These are phyloP conservation scores for Brachyalestes nurse DNA, from an alignment of 2,797 vertebrate species.

Conservation along the genomic window DNA sequence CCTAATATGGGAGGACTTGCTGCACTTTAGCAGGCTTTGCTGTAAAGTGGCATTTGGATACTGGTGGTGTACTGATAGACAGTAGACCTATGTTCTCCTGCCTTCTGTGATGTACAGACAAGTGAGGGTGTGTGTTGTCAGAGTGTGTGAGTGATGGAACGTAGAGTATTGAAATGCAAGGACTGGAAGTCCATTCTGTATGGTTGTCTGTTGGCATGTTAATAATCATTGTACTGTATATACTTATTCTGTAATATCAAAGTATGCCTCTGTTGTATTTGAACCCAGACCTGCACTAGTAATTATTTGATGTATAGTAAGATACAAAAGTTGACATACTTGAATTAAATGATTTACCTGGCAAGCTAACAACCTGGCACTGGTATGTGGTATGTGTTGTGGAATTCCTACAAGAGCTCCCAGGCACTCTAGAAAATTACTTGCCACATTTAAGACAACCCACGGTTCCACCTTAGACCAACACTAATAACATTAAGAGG, in stretches of 20 bases:
- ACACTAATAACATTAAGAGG: too few relatives aligned
- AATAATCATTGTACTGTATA: constrained; percentile 59
- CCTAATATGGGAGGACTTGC: constrained; percentile 40
- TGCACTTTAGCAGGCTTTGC: constrained; percentile 27
- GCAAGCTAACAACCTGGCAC: constrained; percentile 54
- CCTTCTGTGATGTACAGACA: constrained; percentile 64
- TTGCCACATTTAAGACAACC: too few relatives aligned
- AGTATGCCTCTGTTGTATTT: constrained; percentile 64
- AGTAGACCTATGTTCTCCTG: constrained; percentile 38
- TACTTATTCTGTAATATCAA: constrained; percentile 63
- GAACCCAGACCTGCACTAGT: constrained; percentile 79
- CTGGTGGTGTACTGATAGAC: constrained; percentile 36
- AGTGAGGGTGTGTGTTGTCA: constrained; percentile 51
- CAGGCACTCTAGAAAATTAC: too few relatives aligned
- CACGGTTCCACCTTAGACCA: too few relatives aligned
- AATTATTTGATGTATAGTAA: constrained; percentile 73
- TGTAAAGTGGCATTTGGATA: constrained; percentile 3
- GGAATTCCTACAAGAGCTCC: too few relatives aligned
- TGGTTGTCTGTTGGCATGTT: constrained; percentile 53
- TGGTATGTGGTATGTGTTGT: too few relatives aligned
- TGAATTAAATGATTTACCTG: constrained; percentile 78
- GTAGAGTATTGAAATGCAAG: constrained; percentile 59
- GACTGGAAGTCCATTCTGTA: constrained; percentile 47
- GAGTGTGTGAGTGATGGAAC: constrained; percentile 59
- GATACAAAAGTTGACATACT: constrained; percentile 76